Conservation (phyloP, 2,888 invertebrate genomes). For the Morpho helenor region DNA sequence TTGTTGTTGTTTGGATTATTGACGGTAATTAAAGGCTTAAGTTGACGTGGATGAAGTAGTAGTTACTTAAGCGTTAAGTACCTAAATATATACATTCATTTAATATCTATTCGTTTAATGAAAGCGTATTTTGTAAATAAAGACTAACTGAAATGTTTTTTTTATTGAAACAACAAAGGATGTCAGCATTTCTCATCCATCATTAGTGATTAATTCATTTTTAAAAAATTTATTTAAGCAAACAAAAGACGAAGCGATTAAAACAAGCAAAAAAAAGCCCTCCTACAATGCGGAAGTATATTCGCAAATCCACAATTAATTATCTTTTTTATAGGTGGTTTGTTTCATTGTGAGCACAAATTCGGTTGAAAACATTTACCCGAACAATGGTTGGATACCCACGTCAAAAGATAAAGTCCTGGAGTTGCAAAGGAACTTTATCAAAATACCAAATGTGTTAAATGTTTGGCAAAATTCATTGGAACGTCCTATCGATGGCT, state of each 20-base stretch:
- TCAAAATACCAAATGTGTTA: conserved; percentile 18
- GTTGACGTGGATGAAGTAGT: too few species aligned
- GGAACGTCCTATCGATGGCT: conserved; percentile 14
- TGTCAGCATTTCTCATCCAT: too few species aligned
- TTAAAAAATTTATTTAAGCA: too few species aligned
- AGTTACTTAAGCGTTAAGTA: too few species aligned
- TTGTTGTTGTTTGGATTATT: too few species aligned
- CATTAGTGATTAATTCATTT: too few species aligned
- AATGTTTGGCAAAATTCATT: conserved; percentile 15
- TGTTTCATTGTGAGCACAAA: conserved; percentile 18
- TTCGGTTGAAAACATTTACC: conserved; percentile 14
- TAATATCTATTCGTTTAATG: too few species aligned
- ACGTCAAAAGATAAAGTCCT: conserved; percentile 29
- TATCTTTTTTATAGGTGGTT: conserved; percentile 20
- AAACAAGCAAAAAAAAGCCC: not conserved
- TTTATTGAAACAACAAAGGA: too few species aligned
- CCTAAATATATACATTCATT: too few species aligned
- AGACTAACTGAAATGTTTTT: too few species aligned
- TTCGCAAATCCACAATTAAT: conserved; percentile 16
- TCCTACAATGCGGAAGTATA: not conserved
- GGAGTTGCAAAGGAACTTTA: conserved; percentile 22
- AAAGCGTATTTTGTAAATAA: too few species aligned
- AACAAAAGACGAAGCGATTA: not conserved
- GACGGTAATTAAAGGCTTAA: too few species aligned
- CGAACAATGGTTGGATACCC: conserved; percentile 33